Conservation (phyloP, 2,113 vertebrate genomes). For the Toxotes chatareus region DNA sequence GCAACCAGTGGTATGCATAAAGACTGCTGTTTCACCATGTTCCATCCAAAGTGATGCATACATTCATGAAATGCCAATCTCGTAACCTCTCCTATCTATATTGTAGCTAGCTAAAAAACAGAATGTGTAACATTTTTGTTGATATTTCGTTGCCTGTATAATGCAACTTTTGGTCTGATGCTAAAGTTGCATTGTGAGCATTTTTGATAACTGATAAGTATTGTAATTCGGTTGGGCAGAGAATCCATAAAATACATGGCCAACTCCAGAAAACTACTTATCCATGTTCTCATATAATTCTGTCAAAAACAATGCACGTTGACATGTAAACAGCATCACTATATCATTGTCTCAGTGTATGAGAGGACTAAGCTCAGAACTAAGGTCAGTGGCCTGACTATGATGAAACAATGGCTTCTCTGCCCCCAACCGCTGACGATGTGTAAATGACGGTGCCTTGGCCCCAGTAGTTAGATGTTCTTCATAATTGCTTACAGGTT, state of each 20-base stretch:
- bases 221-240: slow-evolving; percentile 82
- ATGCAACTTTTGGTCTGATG: slow-evolving; percentile 43
- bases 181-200: slow-evolving; percentile 36
- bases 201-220: slow-evolving; percentile 31
- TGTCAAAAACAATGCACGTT: slow-evolving; percentile 17
- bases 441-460: slow-evolving; percentile 81
- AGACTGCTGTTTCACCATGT: slow-evolving; percentile 82
- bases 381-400: slow-evolving; percentile 47
- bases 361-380: slow-evolving; percentile 19
- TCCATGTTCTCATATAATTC: slow-evolving; percentile 13
- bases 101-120: slow-evolving; percentile 36
- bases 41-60: slow-evolving; percentile 48
- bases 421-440: slow-evolving; percentile 75
- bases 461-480: slow-evolving; percentile 86
- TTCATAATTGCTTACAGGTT: slow-evolving; percentile 96
- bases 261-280: slow-evolving; percentile 47
- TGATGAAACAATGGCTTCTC: slow-evolving; percentile 78
- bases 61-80: slow-evolving; percentile 49
- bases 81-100: slow-evolving; percentile 24
- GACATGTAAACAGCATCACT: slow-evolving; percentile 16
- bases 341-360: slow-evolving; percentile 21
- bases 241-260: slow-evolving; percentile 83
- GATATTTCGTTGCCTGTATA: slow-evolving; percentile 47
- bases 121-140: neutral
- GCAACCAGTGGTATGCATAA: slow-evolving; percentile 68